phyloP scores from a whole-genome alignment of 2,888 invertebrate species.

The Heliconius hortense region DNA sequence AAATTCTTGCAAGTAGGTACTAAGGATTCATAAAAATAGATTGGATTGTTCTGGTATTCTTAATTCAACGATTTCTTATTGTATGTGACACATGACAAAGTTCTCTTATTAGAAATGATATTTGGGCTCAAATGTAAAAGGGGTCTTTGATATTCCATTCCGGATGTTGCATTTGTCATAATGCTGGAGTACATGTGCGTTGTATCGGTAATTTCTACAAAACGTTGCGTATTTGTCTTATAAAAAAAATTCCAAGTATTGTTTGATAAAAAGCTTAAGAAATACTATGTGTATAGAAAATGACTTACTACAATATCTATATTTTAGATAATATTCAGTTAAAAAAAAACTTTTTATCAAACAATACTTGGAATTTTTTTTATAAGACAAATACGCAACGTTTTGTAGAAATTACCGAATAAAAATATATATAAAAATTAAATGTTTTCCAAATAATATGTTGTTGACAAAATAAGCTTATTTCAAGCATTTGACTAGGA shows the following conservation, averaged over 20 bases:
- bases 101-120: slow-evolving; percentile 65
- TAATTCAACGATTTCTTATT: slow-evolving; percentile 47
- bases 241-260: no score
- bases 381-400: background rate
- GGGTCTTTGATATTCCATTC: slow-evolving; percentile 67
- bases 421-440: no score
- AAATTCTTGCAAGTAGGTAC: background rate
- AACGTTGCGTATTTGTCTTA: background rate
- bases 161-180: slow-evolving; percentile 74
- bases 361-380: no score
- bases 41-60: slow-evolving; percentile 18
- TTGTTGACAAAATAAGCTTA: background rate
- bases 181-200: slow-evolving; percentile 45
- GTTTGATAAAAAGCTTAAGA: background rate
- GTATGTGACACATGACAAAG: slow-evolving; percentile 67
- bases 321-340: no score
- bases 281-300: no score
- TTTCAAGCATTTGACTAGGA: background rate
- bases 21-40: background rate
- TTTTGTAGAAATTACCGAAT: background rate
- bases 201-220: slow-evolving; percentile 5
- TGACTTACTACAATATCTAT: no score
- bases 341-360: background rate
- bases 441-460: background rate
- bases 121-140: slow-evolving; percentile 62